Evolutionary conservation across 2,113 vertebrate genomes (phyloP).

Genomic region (Anoura caudifer): DNA sequence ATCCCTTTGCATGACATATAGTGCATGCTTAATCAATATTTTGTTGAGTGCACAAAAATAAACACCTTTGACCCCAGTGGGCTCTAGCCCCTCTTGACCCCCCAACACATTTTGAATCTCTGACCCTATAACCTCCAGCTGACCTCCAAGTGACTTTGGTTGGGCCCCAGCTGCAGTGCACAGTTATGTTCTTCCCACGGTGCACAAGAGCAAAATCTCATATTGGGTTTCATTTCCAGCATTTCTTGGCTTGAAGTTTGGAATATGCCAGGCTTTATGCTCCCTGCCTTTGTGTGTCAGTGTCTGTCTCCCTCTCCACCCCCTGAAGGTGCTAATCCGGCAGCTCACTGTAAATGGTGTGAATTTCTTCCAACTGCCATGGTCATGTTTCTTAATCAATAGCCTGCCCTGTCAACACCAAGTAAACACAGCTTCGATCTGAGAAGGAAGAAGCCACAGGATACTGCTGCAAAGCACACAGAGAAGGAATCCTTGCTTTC

Average conservation of each 20-base stretch:
- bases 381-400: constrained; percentile 67
- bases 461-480: background rate
- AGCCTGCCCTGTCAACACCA: constrained; percentile 47
- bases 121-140: background rate
- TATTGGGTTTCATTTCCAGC: constrained; percentile 46
- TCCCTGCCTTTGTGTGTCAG: background rate
- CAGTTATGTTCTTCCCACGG: background rate
- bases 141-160: background rate
- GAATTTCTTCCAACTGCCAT: background rate
- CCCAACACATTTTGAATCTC: background rate
- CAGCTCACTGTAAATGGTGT: constrained; percentile 7
- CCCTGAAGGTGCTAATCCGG: constrained; percentile 12
- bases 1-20: background rate
- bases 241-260: constrained; percentile 26
- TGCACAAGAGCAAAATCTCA: background rate
- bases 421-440: constrained; percentile 52
- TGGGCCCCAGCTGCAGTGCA: background rate
- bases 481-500: background rate
- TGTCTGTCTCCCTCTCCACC: background rate
- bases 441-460: background rate
- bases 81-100: background rate
- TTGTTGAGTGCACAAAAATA: background rate
- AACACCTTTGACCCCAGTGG: background rate
- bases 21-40: background rate
- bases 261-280: constrained; percentile 12